phyloP scores from a whole-genome alignment of 2,113 vertebrate genomes.

The Cyanoramphus novaezelandiae region DNA sequence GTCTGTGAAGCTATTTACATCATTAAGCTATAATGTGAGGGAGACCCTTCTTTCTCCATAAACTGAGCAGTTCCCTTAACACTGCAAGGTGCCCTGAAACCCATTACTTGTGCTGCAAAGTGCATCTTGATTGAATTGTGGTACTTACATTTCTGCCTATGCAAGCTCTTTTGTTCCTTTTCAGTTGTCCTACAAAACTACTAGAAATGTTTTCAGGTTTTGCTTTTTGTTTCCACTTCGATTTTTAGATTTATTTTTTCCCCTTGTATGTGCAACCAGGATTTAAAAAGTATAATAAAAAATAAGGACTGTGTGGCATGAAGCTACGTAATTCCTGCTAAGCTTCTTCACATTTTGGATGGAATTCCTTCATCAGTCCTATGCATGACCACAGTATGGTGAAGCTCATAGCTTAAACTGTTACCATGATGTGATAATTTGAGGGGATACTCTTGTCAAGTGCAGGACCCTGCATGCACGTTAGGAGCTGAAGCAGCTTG shows the following conservation, averaged over 20 bases:
- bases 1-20: neutral
- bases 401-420: neutral
- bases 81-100: neutral
- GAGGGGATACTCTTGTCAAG: neutral
- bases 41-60: neutral
- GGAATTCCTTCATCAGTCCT: neutral
- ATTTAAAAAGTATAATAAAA: rapidly evolving
- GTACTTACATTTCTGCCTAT: neutral
- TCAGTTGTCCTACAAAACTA: neutral
- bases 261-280: neutral
- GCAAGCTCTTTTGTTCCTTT: neutral
- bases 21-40: neutral
- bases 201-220: neutral
- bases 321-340: neutral
- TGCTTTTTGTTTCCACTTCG: neutral
- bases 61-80: neutral
- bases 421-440: neutral
- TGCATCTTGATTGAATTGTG: neutral
- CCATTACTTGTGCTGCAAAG: neutral
- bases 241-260: too few species aligned
- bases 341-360: neutral
- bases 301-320: neutral
- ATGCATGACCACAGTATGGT: too few species aligned
- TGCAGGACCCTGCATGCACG: neutral
- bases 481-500: neutral